Evolutionary conservation across 2,797 vertebrate genomes (phyloP), one percentile per base, ranked within the genome.

Genomic region (Dicrostonyx torquatus): DNA sequence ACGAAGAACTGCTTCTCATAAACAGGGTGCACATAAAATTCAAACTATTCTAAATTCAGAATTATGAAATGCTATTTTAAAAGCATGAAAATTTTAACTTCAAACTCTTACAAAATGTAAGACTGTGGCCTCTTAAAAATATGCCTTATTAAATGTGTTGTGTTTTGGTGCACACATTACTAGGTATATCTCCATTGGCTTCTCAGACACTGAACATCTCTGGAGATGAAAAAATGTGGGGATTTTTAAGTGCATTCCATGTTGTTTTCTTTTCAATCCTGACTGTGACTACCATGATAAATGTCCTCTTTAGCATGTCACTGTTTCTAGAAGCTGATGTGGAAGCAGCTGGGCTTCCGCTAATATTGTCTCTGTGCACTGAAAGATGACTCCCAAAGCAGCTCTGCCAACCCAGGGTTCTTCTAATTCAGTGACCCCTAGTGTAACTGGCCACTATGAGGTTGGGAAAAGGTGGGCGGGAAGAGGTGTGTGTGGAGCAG

Each of bases 1-100:
- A 98, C 92, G 98, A 98, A 98, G 97, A 98, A 98, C 97, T 98
- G 98, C 97, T 98, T 98, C 96, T 97, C 97, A 97, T 97, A 97
- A 96, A 98, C 94, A 98, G 97, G 96, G 78, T 96, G 95, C 91
- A 96, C 97, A 97, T 97, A 97, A 97, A 97, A 94, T 97, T 97
- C 91, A 97, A 97, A 97, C 96, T 97, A 97, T 87, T 96, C 96
- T 90, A 97, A 98, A 96, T 97, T 97, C 97, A 97, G 96, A 94
- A 97, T 98, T 97, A 96, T 96, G 97, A 98, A 96, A 92, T 97
- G 92, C 97, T 98, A 89, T 97, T 98, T 85, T 97, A 53, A 97
- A 98, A 98, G 98, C 96, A 98, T 95, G 96, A 96, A 97, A 97
- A 96, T 95, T 89, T 97, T 94, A 97, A 97, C 96, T 98, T 98